Conservation (phyloP, 2,888 invertebrate species). For the Patella ulyssiponensis region DNA sequence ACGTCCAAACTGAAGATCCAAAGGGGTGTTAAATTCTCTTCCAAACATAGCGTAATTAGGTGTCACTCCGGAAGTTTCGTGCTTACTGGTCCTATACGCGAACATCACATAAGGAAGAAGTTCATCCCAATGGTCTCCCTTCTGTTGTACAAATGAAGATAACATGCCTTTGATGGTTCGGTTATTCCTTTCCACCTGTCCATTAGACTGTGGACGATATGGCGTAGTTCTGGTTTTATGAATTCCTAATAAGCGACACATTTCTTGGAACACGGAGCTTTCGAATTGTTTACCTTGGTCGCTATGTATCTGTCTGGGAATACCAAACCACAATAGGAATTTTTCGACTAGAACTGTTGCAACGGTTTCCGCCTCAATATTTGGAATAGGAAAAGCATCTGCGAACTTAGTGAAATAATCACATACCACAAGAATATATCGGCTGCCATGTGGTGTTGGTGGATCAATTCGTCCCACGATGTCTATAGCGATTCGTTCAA, state of each 20-base stretch:
- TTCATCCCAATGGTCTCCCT: background rate
- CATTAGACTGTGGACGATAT: background rate
- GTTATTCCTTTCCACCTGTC: slow-evolving; percentile 3
- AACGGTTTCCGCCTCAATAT: slow-evolving; percentile 37
- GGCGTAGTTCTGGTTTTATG: slow-evolving; percentile 2
- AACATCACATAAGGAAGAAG: background rate
- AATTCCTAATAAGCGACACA: background rate
- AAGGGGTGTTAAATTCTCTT: background rate
- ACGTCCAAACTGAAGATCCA: background rate
- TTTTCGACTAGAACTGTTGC: slow-evolving; percentile 34
- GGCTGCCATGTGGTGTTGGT: slow-evolving; percentile 30
- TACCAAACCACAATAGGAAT: slow-evolving; percentile 10
- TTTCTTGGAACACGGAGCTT: slow-evolving; percentile 8
- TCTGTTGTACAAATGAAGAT: slow-evolving; percentile 3
- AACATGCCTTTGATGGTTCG: background rate
- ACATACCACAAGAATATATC: slow-evolving; percentile 35
- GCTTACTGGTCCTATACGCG: background rate
- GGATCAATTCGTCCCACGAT: slow-evolving; percentile 33
- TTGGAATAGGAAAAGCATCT: slow-evolving; percentile 31
- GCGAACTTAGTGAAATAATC: slow-evolving; percentile 43
- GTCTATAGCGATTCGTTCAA: slow-evolving; percentile 34
- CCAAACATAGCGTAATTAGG: slow-evolving; percentile 4
- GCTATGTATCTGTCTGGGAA: slow-evolving; percentile 1
- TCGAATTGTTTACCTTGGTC: slow-evolving; percentile 1
- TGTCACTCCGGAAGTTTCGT: background rate